Evolutionary conservation across 2,888 invertebrate genomes (phyloP).

Genomic region (Phasia obesa): DNA sequence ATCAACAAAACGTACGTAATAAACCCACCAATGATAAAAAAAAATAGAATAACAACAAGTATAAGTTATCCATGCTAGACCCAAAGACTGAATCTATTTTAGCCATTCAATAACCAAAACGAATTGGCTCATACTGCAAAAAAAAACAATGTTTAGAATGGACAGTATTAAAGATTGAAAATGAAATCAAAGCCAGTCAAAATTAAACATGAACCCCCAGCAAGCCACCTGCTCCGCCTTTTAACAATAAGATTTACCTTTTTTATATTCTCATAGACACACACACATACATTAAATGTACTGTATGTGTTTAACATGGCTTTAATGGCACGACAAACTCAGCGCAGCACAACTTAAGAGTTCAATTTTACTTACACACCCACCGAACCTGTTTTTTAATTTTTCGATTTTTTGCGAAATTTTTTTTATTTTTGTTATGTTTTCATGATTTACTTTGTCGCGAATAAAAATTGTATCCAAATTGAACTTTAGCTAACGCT

Average conservation of each 20-base stretch:
- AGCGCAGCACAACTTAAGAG: slow-evolving; percentile 4
- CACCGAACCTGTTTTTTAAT: slow-evolving; percentile 55
- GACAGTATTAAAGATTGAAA: slow-evolving; percentile 66
- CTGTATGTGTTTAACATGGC: slow-evolving; percentile 53
- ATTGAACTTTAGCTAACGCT: neutral
- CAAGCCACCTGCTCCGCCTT: slow-evolving; percentile 71
- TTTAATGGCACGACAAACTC: slow-evolving; percentile 53
- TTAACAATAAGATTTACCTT: slow-evolving; percentile 45
- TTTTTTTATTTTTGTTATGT: neutral
- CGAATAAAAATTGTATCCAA: neutral
- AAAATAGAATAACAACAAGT: slow-evolving; percentile 24
- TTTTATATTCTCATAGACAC: slow-evolving; percentile 1
- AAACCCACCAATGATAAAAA: slow-evolving; percentile 52
- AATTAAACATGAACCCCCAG: slow-evolving; percentile 61
- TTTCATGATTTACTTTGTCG: neutral
- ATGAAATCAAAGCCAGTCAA: slow-evolving; percentile 70
- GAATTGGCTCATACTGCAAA: neutral
- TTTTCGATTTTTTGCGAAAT: neutral
- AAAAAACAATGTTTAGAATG: slow-evolving; percentile 40
- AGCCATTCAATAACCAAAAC: slow-evolving; percentile 48
- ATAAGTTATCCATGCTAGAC: slow-evolving; percentile 11
- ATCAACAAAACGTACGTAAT: slow-evolving; percentile 52
- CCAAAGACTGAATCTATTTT: slow-evolving; percentile 22
- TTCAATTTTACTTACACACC: slow-evolving; percentile 58
- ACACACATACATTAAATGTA: neutral